phyloP scores from a whole-genome alignment of 2,888 invertebrate species.

The Bellardia pandia region DNA sequence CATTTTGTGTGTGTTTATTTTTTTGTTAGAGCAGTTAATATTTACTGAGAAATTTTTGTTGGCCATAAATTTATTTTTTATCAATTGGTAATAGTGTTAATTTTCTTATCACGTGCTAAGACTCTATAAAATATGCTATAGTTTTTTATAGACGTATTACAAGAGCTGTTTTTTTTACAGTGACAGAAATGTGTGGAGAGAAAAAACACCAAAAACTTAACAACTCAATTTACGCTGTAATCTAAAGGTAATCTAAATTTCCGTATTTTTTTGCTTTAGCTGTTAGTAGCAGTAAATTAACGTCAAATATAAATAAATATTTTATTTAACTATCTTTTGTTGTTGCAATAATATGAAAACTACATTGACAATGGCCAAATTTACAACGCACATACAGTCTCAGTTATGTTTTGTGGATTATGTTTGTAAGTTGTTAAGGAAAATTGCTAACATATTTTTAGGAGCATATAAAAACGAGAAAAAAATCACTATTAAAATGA shows the following conservation, averaged over 20 bases:
- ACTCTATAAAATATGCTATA: conserved; percentile 70
- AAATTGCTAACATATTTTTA: conserved; percentile 45
- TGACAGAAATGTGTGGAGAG: background rate
- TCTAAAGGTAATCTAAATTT: conserved; percentile 71
- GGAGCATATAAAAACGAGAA: conserved; percentile 48
- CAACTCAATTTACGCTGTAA: conserved; percentile 69
- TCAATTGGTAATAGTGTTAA: conserved; percentile 67
- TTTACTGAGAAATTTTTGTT: background rate
- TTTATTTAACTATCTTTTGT: conserved; percentile 50
- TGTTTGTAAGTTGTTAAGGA: conserved; percentile 7
- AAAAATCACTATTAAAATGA: conserved; percentile 59
- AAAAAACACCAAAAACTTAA: conserved; percentile 44
- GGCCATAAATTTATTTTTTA: conserved; percentile 38
- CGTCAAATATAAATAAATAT: conserved; percentile 54
- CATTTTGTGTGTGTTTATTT: background rate
- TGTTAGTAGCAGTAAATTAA: conserved; percentile 34
- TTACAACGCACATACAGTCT: conserved; percentile 21
- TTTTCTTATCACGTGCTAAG: conserved; percentile 72
- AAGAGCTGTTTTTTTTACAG: conserved; percentile 22
- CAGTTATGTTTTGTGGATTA: background rate
- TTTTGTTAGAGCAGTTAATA: conserved; percentile 12
- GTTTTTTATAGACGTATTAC: conserved; percentile 46
- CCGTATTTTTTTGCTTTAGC: conserved; percentile 41
- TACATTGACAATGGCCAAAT: conserved; percentile 64
- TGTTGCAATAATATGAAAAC: conserved; percentile 46